Conservation (phyloP, 2,797 vertebrate genomes). For the Danio kyathit region DNA sequence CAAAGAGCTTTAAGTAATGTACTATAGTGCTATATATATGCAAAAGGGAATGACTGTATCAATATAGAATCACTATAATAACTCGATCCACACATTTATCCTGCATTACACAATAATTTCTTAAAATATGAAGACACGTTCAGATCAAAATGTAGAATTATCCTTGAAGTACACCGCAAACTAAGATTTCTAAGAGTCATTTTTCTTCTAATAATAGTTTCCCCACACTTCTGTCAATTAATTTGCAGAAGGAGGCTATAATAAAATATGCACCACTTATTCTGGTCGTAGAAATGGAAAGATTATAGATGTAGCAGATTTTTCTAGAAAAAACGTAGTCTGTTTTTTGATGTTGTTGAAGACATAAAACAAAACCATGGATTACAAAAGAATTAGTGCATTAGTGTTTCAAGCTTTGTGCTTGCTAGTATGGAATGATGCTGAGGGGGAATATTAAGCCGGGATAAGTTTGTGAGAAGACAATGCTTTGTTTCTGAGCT, state of each 20-base stretch:
- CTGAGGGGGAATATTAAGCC: not conserved
- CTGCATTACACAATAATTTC: conserved; percentile 7
- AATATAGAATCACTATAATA: not conserved
- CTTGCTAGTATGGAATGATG: conserved; percentile 8
- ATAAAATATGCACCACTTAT: not conserved
- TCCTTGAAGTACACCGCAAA: not conserved
- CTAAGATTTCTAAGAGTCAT: too few species aligned
- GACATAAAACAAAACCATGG: not conserved
- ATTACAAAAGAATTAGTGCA: not conserved
- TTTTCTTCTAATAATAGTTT: too few species aligned
- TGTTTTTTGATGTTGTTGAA: not conserved
- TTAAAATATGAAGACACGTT: not conserved
- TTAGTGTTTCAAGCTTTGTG: not conserved
- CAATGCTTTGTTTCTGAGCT: not conserved
- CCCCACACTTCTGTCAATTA: not conserved
- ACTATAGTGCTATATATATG: not conserved
- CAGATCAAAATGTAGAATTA: not conserved
- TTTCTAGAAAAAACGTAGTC: conserved; percentile 9
- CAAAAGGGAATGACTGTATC: conserved; percentile 1
- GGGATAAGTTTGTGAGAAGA: conserved; percentile 6
- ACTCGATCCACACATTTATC: not conserved
- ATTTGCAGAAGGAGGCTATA: not conserved
- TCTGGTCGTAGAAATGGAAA: not conserved
- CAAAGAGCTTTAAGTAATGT: not conserved
- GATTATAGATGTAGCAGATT: not conserved